Evolutionary conservation across 2,113 vertebrate species (phyloP).

Genomic region (Leucoraja erinaceus): DNA sequence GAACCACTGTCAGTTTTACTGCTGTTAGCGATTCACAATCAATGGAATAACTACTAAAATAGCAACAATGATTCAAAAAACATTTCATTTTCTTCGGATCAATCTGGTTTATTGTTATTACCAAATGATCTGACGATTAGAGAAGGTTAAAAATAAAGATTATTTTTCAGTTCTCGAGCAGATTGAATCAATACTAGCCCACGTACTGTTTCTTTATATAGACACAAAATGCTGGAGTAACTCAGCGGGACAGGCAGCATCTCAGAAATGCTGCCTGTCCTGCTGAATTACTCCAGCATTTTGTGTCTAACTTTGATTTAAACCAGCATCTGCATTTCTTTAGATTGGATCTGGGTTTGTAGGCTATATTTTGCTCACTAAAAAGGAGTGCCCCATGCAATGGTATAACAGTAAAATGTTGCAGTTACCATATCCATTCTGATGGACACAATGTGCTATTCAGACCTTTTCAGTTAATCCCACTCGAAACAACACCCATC

Average conservation of each 20-base stretch:
- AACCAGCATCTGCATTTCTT: too few species aligned
- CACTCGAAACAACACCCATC: too few species aligned
- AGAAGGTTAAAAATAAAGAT: neutral
- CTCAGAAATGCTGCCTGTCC: too few species aligned
- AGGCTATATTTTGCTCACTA: neutral
- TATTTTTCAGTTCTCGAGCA: neutral
- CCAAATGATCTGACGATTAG: neutral
- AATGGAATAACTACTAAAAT: neutral
- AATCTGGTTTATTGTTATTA: neutral
- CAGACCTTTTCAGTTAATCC: too few species aligned
- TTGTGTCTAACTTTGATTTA: too few species aligned
- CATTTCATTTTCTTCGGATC: neutral
- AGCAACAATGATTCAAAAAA: neutral
- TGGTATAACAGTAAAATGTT: neutral
- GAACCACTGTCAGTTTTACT: neutral
- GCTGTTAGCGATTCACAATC: neutral
- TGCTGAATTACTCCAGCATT: too few species aligned
- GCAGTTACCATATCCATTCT: neutral
- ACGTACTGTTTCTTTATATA: neutral
- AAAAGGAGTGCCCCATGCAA: neutral
- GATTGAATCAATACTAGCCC: neutral
- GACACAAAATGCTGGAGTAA: too few species aligned
- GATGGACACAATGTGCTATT: too few species aligned
- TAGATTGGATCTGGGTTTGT: neutral
- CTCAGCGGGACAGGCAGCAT: too few species aligned